Conservation (phyloP, 2,113 vertebrate species). For the Cololabis saira region DNA sequence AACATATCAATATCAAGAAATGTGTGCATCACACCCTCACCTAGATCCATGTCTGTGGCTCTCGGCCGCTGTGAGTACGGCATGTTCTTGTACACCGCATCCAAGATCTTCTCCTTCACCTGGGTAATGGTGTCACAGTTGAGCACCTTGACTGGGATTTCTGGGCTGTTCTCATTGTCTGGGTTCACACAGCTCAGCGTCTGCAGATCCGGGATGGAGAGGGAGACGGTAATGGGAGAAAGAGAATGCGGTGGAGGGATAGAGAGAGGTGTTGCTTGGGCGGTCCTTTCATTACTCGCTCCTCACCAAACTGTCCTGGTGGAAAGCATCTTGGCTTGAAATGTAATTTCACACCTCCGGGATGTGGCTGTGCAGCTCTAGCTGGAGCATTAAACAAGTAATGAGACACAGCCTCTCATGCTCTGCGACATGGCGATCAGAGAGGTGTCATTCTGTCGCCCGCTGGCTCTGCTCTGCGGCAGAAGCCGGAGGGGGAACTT, state of each 20-base stretch:
- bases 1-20: too few species aligned
- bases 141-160: conserved; percentile 92
- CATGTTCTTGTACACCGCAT: conserved; percentile 92
- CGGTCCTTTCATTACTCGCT: conserved; percentile 62
- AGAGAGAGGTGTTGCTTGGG: conserved; percentile 45
- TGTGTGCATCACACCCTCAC: conserved; percentile 64
- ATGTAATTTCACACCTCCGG: conserved; percentile 77
- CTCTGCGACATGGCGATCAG: conserved; percentile 59
- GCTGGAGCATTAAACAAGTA: conserved; percentile 70
- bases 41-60: conserved; percentile 93
- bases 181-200: conserved; percentile 95
- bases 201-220: conserved; percentile 70
- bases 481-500: conserved; percentile 45
- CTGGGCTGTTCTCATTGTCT: conserved; percentile 93
- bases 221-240: neutral
- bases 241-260: conserved; percentile 34
- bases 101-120: conserved; percentile 96
- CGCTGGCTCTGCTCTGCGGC: conserved; percentile 52
- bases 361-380: conserved; percentile 62
- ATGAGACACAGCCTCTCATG: conserved; percentile 70
- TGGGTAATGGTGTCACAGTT: conserved; percentile 96
- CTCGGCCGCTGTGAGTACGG: conserved; percentile 90
- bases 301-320: conserved; percentile 62
- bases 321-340: conserved; percentile 65
- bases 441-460: conserved; percentile 70